Evolutionary conservation across 2,797 vertebrate species (phyloP).

Genomic region (Acipenser ruthenus): DNA sequence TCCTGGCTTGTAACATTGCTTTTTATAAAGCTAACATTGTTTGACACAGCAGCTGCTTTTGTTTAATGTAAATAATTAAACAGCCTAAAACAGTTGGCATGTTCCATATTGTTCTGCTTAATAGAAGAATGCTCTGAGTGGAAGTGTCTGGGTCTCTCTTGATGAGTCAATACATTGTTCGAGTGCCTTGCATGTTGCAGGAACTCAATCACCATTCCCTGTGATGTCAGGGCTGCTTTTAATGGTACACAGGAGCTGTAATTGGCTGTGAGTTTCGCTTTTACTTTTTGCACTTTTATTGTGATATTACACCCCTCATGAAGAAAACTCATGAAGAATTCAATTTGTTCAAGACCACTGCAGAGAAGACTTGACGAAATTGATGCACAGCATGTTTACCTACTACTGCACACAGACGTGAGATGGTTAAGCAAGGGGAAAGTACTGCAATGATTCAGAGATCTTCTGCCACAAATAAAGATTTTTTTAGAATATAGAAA

Average conservation of each 20-base stretch:
- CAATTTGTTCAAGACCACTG: too few relatives aligned
- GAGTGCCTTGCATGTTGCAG: constrained; percentile 16
- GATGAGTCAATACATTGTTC: constrained; percentile 23
- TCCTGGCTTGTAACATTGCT: too few relatives aligned
- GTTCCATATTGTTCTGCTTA: constrained; percentile 30
- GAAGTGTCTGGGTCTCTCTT: constrained; percentile 18
- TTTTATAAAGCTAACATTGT: background rate
- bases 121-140: constrained; percentile 21
- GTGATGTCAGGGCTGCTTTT: constrained; percentile 12
- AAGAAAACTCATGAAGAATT: too few relatives aligned
- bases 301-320: too few relatives aligned
- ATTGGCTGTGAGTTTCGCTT: background rate
- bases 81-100: constrained; percentile 16
- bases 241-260: constrained; percentile 11
- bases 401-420: too few relatives aligned
- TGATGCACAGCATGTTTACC: too few relatives aligned
- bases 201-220: constrained; percentile 1
- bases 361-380: too few relatives aligned
- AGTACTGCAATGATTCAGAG: too few relatives aligned
- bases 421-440: too few relatives aligned
- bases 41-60: constrained; percentile 22
- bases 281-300: too few relatives aligned
- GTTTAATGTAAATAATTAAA: constrained; percentile 30
- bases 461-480: too few relatives aligned
- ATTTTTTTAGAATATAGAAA: too few relatives aligned